Base-by-base conservation (phyloP, 2,888 invertebrate species). In the Diaperis boleti region DNA sequence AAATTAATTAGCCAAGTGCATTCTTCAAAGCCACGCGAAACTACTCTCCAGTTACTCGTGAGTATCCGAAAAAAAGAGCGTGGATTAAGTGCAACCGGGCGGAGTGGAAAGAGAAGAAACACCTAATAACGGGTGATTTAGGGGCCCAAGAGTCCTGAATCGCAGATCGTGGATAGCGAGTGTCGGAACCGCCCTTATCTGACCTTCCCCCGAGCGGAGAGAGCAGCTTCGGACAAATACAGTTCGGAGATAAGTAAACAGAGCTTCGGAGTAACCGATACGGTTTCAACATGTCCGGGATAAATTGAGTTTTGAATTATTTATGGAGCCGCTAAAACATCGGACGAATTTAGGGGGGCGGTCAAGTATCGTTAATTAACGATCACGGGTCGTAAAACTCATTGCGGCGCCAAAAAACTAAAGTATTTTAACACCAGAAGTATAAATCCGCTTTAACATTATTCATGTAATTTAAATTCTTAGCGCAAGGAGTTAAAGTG, bases 111-210 rank as follows among this genome's bases (percentile, higher is more conserved):
- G 64, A 59, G 68, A 64, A 65, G 62, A 69, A 69, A 68, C 67
- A 72, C 66, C 71, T 71, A 72, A 72, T 73, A 72, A 70, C 62
- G 69, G 62, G 64, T 73, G 73, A 73, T 73, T 73, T 73, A 73
- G 62, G 22, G 67, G 61, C 65, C 49, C 62, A 35, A 17, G 64
- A 64, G 65, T 45, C 65, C 65, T 54, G 64, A 68, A 67, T 69
- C 66, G 55, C 63, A 64, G 65, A 65, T 69, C 67, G 67, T 57
- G 59, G 47, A 55, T 41, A 33, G 33, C 1, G 33, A 33, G n/a
- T 33, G 33, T 55, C 55, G 44, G 54, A 37, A 52, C 59, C 59
- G 63, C 59, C 54, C 52, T 37, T 63, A 54, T 54, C 63, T 45
- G 63, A 63, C 44, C 57, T 49, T 41, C 14, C 33, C 33, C 15